Evolutionary conservation across 2,797 vertebrate genomes (phyloP).

Genomic region (Pangasius mekongensis): DNA sequence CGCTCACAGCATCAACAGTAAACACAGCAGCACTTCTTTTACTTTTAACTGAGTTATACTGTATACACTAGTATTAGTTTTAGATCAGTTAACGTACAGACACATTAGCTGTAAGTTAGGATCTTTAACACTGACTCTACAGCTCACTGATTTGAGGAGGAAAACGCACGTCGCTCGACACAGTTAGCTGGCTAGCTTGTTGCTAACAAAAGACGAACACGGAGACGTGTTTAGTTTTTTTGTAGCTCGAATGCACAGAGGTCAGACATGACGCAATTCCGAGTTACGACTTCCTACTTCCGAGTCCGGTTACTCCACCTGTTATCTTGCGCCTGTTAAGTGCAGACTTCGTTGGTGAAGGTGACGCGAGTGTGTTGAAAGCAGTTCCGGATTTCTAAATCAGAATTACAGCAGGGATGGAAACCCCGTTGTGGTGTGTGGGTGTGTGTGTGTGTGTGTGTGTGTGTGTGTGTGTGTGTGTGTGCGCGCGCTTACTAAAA

Average conservation of each 20-base stretch:
- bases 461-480: background rate
- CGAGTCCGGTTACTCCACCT: background rate
- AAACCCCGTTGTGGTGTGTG: background rate
- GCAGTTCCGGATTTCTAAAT: background rate
- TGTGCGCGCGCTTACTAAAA: background rate
- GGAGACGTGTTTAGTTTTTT: too few species aligned
- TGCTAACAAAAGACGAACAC: background rate
- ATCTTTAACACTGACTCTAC: too few species aligned
- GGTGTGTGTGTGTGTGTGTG: background rate
- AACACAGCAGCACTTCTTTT: background rate
- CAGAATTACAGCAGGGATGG: background rate
- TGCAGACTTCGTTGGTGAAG: background rate
- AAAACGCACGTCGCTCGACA: background rate
- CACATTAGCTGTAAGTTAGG: background rate
- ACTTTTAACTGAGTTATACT: background rate
- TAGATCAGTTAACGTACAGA: background rate
- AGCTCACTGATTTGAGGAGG: background rate
- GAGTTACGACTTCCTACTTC: background rate
- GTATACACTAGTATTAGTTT: background rate
- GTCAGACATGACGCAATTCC: background rate
- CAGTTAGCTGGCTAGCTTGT: background rate
- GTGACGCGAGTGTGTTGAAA: background rate
- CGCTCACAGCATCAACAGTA: background rate
- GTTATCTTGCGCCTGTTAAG: background rate
- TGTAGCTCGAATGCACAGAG: too few species aligned